Evolutionary conservation across 2,797 vertebrate genomes (phyloP).

Genomic region (Ciconia nigra): DNA sequence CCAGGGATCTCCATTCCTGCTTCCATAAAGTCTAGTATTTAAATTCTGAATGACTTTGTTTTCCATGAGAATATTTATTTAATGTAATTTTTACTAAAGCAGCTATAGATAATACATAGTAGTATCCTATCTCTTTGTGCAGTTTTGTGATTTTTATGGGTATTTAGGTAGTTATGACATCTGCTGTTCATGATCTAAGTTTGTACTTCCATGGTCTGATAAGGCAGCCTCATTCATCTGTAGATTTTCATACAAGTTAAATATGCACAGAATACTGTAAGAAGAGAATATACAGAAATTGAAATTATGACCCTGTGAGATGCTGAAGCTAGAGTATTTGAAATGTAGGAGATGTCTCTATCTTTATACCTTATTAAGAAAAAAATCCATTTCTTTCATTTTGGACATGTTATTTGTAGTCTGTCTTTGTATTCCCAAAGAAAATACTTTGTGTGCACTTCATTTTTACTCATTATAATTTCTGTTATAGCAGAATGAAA

Average conservation of each 20-base stretch:
- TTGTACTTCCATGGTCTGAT: neutral
- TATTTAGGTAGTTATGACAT: neutral
- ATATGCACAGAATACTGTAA: neutral
- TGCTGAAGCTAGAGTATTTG: neutral
- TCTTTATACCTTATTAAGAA: neutral
- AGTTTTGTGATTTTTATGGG: neutral
- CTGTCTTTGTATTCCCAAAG: neutral
- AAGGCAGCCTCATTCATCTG: neutral
- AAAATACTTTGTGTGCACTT: neutral
- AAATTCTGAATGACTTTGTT: neutral
- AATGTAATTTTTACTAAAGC: neutral
- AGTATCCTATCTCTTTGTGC: neutral
- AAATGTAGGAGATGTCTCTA: neutral
- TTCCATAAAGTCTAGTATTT: neutral
- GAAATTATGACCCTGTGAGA: neutral
- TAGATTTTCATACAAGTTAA: neutral
- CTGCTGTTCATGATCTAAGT: neutral
- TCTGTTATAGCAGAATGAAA: neutral
- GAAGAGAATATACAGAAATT: neutral
- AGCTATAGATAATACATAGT: neutral
- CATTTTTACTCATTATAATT: slow-evolving; percentile 6
- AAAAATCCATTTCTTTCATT: neutral
- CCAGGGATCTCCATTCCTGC: neutral
- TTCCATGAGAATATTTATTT: neutral
- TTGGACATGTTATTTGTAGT: neutral